Evolutionary conservation across 2,113 vertebrate genomes (phyloP), one percentile per base, ranked within the genome.

Genomic region (Phrynosoma platyrhinos): DNA sequence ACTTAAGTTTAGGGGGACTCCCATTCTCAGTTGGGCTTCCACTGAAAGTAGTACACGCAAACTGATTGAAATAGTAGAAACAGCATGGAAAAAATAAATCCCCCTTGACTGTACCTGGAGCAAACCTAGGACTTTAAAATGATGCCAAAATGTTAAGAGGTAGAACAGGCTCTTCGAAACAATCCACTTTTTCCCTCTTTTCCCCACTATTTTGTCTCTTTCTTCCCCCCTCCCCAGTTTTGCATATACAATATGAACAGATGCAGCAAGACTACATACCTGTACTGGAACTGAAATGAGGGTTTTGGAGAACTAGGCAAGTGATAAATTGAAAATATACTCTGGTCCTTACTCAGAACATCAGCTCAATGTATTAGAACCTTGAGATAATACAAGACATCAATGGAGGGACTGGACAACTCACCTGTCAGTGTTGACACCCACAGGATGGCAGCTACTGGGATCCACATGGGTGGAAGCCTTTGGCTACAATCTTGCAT

Each of bases 11-110:
- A 69, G 64, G 64, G 64, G 69, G 14, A 21, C 80, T 82, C 23
- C 62, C 40, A 27, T 1, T 69, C 6, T 47, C 40, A 47, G 62
- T 27, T 69, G 7, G 32, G 36, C 40, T 69, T 52, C 40, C 40
- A 83, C 47, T 83, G 27, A 30, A 30, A 47, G 62, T 66, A 68
- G 20, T 66, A 12, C 23, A 9, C 6, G 10, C 53, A 58, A 6
- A n/a, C 27, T 55, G 79, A 68, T 68, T 66, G 21, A 42, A 68
- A 82, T 27, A 66, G 36, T 68, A 68, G 42, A 81, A 58, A 64
- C 79, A 81, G 79, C 79, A 81, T 64, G 62, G 25, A 36, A 82
- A 79, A 30, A 68, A 82, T 82, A 68, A 42, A 82, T 42, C 27
- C 66, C 62, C 36, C 62, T 53, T 47, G 62, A 27, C 36, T 64